phyloP scores from a whole-genome alignment of 1,140 invertebrate species.

The Drosophila nebulosa region DNA sequence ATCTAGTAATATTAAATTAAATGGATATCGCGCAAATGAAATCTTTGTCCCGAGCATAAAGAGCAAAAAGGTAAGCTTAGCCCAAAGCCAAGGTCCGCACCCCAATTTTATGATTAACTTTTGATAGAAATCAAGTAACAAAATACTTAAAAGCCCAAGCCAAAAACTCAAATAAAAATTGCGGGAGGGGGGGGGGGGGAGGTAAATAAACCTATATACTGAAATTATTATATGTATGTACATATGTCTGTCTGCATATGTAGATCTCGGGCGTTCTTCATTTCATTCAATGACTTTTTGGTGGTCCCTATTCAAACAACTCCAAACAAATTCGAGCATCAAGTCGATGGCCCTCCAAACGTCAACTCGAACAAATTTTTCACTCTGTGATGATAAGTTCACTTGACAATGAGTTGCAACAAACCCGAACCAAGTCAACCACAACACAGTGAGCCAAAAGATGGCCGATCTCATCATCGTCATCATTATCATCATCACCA shows the following conservation, averaged over 20 bases:
- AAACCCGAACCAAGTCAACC: slow-evolving; percentile 52
- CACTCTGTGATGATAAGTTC: slow-evolving; percentile 61
- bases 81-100: slow-evolving; percentile 49
- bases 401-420: slow-evolving; percentile 79
- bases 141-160: slow-evolving; percentile 68
- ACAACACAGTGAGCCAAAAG: slow-evolving; percentile 13
- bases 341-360: slow-evolving; percentile 72
- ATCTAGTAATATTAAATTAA: slow-evolving; percentile 57
- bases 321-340: slow-evolving; percentile 76
- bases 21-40: slow-evolving; percentile 76
- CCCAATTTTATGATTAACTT: slow-evolving; percentile 74
- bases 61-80: slow-evolving; percentile 59
- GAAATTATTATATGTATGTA: background rate
- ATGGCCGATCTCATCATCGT: slow-evolving; percentile 11
- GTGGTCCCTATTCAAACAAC: slow-evolving; percentile 79
- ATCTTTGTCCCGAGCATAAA: slow-evolving; percentile 40
- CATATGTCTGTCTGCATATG: slow-evolving; percentile 10
- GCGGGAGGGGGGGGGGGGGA: slow-evolving; percentile 3
- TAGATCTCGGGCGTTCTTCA: slow-evolving; percentile 71
- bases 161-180: slow-evolving; percentile 28
- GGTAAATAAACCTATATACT: slow-evolving; percentile 2
- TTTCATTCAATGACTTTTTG: slow-evolving; percentile 79
- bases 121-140: slow-evolving; percentile 77
- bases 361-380: slow-evolving; percentile 72
- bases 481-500: background rate